Percentiles rank a stretch among this genome's conserved stretches.
Evolutionary conservation across 2,888 invertebrate species (phyloP).

Genomic region (Hemicrepidius hirtus): DNA sequence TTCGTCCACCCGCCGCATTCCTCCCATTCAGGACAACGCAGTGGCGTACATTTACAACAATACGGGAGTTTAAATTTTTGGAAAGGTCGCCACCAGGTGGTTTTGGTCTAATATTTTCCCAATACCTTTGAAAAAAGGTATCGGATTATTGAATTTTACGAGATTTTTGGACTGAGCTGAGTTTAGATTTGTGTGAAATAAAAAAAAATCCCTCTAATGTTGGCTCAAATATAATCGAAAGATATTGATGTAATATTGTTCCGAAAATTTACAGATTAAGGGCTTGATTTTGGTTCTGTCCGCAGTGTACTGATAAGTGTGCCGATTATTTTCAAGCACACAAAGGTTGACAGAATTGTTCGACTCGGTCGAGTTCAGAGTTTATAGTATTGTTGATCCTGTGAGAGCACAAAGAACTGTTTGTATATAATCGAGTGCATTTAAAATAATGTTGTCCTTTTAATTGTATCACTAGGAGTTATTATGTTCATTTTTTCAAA

Average conservation of each 20-base stretch:
- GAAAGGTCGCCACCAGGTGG: conserved; percentile 59
- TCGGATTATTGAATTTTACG: conserved; percentile 34
- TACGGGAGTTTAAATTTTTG: conserved; percentile 79
- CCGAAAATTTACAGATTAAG: conserved; percentile 27
- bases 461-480: conserved; percentile 14
- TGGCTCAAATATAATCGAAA: conserved; percentile 45
- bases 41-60: conserved; percentile 80
- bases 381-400: conserved; percentile 30
- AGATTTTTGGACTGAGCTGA: conserved; percentile 47
- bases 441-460: conserved; percentile 21
- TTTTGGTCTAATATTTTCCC: conserved; percentile 47
- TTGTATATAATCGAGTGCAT: conserved; percentile 41
- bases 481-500: conserved; percentile 22
- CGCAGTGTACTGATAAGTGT: conserved; percentile 11
- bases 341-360: conserved; percentile 25
- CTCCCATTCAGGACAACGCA: conserved; percentile 68
- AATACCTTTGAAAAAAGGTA: conserved; percentile 35
- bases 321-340: conserved; percentile 5
- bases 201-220: conserved; percentile 25
- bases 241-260: conserved; percentile 44
- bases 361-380: conserved; percentile 10
- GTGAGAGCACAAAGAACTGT: conserved; percentile 38
- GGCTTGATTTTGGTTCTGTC: conserved; percentile 23
- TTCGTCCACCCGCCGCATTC: conserved; percentile 72
- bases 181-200: conserved; percentile 44